Evolutionary conservation across 2,113 vertebrate species (phyloP), one percentile per base, ranked within the genome.

Genomic region (Phylloscopus trochilus): DNA sequence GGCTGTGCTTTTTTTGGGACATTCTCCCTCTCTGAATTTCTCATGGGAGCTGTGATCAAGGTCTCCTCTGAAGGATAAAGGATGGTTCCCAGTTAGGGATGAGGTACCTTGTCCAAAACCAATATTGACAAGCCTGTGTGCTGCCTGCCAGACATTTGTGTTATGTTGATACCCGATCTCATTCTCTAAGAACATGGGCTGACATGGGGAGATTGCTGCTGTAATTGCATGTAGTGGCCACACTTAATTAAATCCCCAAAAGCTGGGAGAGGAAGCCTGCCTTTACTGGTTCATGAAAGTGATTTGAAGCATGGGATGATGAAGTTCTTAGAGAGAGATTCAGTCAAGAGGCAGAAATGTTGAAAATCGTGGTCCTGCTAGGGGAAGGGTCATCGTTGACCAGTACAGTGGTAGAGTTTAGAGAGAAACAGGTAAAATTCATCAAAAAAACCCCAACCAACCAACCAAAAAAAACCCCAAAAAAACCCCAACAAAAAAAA

Each of bases 1-100:
- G 81, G 49, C 77, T 89, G 3, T 97, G 95, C 86, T 95, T 96
- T 96, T 90, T 96, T 90, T 90, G 83, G 76, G 87, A 85, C 64
- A 11, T 80, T 70, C 28, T 59, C 30, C 19, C 55, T 90, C 51
- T 80, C 66, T 76, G 92, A 78, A 47, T 96, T 87, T 96, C 84
- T 90, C 93, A 12, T 94, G 93, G 59, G 89, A 90, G 59, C 43
- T 81, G 86, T 87, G 89, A 89, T 95, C 87, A 94, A 89, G 90
- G 87, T 94, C 90, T 93, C 74, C 47, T 86, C 53, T 88, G 74
- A 91, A 76, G 55, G 91, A 62, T 62, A 92, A 88, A 78, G 74
- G 60, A 35, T 67, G 70, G 51, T 59, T 96, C 87, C 69, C 96
- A 87, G 93, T 80, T 59, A 68, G 90, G 86, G 55, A 74, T 52